These are phyloP conservation scores for Reticulitermes speratus DNA, from an alignment of 1,140 invertebrate species.

Conservation along the genomic window DNA sequence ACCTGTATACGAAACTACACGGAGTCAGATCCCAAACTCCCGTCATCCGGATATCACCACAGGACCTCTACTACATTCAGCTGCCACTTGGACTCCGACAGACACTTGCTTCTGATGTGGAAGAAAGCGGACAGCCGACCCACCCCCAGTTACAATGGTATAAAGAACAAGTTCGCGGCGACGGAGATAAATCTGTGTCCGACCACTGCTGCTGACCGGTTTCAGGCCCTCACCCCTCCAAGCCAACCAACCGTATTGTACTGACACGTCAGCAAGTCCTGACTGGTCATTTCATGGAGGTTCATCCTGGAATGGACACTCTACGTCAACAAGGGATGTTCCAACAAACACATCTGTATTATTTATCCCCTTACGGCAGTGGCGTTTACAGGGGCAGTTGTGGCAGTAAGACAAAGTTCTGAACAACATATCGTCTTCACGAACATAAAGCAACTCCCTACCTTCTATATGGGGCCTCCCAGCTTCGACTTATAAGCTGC, in stretches of 20 bases:
- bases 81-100: background rate
- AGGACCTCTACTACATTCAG: too few species aligned
- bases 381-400: background rate
- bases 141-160: background rate
- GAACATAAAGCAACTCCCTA: too few species aligned
- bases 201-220: background rate
- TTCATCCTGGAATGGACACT: constrained; percentile 18
- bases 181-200: constrained; percentile 10
- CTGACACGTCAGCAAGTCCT: background rate
- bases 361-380: background rate
- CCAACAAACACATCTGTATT: background rate
- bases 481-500: too few species aligned
- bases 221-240: background rate
- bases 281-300: background rate
- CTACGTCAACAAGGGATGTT: background rate
- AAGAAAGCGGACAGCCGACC: constrained; percentile 10
- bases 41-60: too few species aligned
- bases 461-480: too few species aligned
- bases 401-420: too few species aligned
- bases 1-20: too few species aligned
- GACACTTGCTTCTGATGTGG: background rate
- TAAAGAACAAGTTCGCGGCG: background rate
- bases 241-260: background rate
- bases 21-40: too few species aligned
- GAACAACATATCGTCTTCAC: too few species aligned